Base-by-base conservation (phyloP, 1,140 invertebrate genomes). In the Papilio polyxenes region DNA sequence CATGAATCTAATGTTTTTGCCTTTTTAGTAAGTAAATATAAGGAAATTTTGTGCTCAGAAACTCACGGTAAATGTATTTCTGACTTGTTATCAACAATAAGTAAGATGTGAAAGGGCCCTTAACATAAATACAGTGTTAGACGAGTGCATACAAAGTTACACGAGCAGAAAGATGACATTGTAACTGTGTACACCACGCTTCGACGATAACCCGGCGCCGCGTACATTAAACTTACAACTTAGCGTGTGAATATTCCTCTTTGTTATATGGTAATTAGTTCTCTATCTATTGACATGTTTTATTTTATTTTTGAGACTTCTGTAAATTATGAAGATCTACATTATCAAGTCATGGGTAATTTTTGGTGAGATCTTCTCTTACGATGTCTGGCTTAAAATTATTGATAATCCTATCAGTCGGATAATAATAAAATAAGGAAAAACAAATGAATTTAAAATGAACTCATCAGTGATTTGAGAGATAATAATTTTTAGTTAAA, bases 141-240 rank as follows among this genome's bases (percentile, higher is more conserved):
- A 69, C 23, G 23, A 48, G 4, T 17, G 53, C 65, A 44, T 80
- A 44, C 56, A 48, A 65, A 80, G 37, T 80, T 80, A 80, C 78
- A 80, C 77, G 77, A 79, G 59, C 77, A 62, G 77, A 79, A 79
- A 80, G 59, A 65, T 65, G 78, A 69, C 78, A 48, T 65, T 65
- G 56, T 65, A n/a, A 65, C 59, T 77, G 49, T 77, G 31, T 56
- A 23, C 31, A 62, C 37, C 59, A 80, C 78, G 78, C 78, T 65
- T 15, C 59, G 31, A 37, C 11, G 78, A 77, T 51, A 49, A 31
- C 48, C 49, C 48, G n/a, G 49, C 75, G 75, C 75, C 23, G 23
- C 31, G 65, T 72, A 37, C 31, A 72, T 40, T 72, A 72, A 72
- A 53, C 40, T 74, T 40, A 48, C 23, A 31, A 31, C 23, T 31